These are phyloP conservation scores for Buphagus erythrorhynchus DNA, from an alignment of 2,797 vertebrate species.

Conservation along the genomic window DNA sequence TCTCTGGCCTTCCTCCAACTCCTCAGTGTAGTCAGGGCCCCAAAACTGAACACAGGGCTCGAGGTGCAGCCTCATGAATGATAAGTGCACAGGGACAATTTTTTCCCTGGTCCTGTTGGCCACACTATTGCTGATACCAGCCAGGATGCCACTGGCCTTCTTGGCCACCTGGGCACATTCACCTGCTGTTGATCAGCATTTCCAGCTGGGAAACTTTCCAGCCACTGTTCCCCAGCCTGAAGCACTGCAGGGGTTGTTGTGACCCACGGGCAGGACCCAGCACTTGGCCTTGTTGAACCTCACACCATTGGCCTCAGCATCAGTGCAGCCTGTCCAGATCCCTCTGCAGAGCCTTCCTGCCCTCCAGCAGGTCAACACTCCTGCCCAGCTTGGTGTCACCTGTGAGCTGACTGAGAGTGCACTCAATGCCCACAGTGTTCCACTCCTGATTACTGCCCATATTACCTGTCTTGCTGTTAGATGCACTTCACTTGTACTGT, in stretches of 20 bases:
- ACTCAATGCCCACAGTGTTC: not conserved
- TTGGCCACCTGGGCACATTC: not conserved
- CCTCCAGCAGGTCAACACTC: not conserved
- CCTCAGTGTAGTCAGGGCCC: rapidly evolving
- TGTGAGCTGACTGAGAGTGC: not conserved
- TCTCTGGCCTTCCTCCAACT: not conserved
- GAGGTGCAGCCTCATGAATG: rapidly evolving
- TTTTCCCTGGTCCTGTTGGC: not conserved
- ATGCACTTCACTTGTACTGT: not conserved
- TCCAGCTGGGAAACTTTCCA: not conserved
- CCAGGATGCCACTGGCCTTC: too few relatives aligned
- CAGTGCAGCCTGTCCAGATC: not conserved
- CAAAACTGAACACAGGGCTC: not conserved
- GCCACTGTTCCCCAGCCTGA: not conserved
- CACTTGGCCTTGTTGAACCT: not conserved
- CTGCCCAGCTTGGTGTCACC: rapidly evolving
- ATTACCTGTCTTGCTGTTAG: not conserved
- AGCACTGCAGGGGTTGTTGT: not conserved
- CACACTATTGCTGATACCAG: rapidly evolving
- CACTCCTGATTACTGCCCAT: not conserved
- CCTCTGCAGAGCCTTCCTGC: not conserved
- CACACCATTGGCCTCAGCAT: rapidly evolving
- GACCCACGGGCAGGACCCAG: not conserved
- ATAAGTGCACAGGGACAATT: too few relatives aligned
- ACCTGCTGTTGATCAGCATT: not conserved